A percentile compares a stretch with the other conserved stretches of the same genome.
Conservation (phyloP, 2,797 vertebrate species). For the Poeciliopsis presidionis region DNA sequence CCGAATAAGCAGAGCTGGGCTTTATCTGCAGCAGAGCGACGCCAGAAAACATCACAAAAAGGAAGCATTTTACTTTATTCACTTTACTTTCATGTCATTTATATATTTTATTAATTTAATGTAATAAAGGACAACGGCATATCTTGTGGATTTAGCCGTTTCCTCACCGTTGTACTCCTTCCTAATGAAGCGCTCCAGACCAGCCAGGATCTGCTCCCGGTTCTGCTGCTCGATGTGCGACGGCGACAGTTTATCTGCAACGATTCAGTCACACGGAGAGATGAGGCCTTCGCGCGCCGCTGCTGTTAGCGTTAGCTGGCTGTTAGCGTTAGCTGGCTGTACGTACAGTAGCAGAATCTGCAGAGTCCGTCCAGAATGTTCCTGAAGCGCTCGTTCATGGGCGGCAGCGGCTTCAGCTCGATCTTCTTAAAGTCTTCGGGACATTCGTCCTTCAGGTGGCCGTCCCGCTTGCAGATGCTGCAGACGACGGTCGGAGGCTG, state of each 20-base stretch:
- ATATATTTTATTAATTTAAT: no score
- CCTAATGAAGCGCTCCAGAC: constrained; percentile 95
- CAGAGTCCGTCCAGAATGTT: constrained; percentile 95
- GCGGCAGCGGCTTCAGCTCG: constrained; percentile 91
- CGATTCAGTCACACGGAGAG: neutral
- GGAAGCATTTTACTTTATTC: no score
- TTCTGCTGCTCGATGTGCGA: constrained; percentile 90
- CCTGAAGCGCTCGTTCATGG: constrained; percentile 91
- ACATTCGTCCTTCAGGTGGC: constrained; percentile 96
- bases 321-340: no score
- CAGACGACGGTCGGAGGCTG: constrained; percentile 98
- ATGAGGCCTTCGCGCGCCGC: no score
- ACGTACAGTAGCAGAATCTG: constrained; percentile 91
- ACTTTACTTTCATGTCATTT: no score
- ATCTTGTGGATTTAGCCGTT: no score
- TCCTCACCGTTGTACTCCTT: constrained; percentile 93
- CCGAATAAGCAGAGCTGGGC: constrained; percentile 96
- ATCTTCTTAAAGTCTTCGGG: constrained; percentile 99
- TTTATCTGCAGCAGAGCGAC: constrained; percentile 81
- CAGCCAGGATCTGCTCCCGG: constrained; percentile 92
- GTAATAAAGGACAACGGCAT: no score
- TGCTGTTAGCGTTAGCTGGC: no score
- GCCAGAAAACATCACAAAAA: neutral
- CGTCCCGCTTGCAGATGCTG: constrained; percentile 98
- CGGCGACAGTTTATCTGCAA: constrained; percentile 90